These are phyloP conservation scores for Iselma pallidipennis DNA, from an alignment of 2,888 invertebrate genomes.

Conservation along the genomic window DNA sequence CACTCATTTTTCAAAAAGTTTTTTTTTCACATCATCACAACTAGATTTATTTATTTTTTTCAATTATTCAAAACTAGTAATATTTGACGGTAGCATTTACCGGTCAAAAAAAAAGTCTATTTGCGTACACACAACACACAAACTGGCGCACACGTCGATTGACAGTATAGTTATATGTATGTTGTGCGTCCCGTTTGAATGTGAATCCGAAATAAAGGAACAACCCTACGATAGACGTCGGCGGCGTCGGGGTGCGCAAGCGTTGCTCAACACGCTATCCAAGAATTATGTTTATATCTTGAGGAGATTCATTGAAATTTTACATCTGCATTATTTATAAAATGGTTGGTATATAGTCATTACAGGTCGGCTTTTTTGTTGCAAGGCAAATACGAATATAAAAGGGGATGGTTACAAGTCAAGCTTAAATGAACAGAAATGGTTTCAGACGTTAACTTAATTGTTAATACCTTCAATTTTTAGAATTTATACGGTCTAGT, in stretches of 20 bases:
- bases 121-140: not conserved
- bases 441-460: no score
- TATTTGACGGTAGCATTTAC: no score
- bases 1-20: slow-evolving; percentile 7
- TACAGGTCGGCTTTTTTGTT: not conserved
- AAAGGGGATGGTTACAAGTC: no score
- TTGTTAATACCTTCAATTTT: no score
- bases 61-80: no score
- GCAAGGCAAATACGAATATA: no score
- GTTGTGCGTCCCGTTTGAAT: slow-evolving; percentile 4
- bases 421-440: no score
- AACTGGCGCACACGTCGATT: not conserved
- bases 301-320: slow-evolving; percentile 13
- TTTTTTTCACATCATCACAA: slow-evolving; percentile 19
- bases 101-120: no score
- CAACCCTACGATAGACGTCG: slow-evolving; percentile 13
- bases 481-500: no score
- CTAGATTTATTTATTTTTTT: no score
- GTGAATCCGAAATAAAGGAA: slow-evolving; percentile 24
- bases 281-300: slow-evolving; percentile 16
- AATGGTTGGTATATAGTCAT: no score
- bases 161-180: not conserved
- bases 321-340: not conserved
- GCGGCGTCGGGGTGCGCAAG: slow-evolving; percentile 23
- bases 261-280: slow-evolving; percentile 19